phyloP scores from a whole-genome alignment of 2,888 invertebrate species.

The Tethea ocularis region DNA sequence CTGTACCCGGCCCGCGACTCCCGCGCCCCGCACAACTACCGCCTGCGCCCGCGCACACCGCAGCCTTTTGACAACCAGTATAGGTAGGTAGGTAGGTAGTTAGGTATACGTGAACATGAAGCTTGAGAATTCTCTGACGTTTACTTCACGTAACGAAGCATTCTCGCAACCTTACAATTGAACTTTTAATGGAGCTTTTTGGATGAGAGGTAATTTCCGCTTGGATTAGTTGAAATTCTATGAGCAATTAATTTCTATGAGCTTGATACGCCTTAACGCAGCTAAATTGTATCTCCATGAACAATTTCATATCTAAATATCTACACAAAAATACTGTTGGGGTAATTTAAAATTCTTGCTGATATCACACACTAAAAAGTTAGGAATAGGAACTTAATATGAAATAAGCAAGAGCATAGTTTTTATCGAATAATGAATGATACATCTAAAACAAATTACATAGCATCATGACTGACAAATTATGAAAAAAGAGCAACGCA shows the following conservation, averaged over 20 bases:
- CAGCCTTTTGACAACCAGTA: conserved; percentile 81
- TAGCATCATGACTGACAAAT: too few relatives aligned
- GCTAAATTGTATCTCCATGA: conserved; percentile 8
- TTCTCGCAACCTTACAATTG: conserved; percentile 60
- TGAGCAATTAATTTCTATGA: conserved; percentile 16
- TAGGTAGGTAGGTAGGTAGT: conserved; percentile 58
- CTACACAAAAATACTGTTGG: neutral
- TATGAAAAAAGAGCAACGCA: too few relatives aligned
- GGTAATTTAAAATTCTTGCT: neutral
- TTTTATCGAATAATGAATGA: neutral
- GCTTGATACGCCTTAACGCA: conserved; percentile 3
- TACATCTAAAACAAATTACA: too few relatives aligned
- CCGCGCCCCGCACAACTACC: conserved; percentile 36
- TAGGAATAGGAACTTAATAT: neutral
- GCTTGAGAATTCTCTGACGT: conserved; percentile 79
- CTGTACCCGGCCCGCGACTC: conserved; percentile 68
- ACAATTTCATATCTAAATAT: conserved; percentile 5
- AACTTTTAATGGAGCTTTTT: conserved; percentile 58
- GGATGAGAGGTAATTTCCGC: conserved; percentile 46
- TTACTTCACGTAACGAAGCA: conserved; percentile 74
- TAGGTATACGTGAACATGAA: conserved; percentile 57
- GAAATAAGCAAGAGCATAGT: neutral
- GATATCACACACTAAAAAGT: neutral
- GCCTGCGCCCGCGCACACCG: conserved; percentile 31
- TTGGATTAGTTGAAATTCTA: conserved; percentile 20